Percentiles rank a stretch among this genome's conserved stretches.
Conservation (phyloP, 2,113 vertebrate genomes). For the Otolemur garnettii region DNA sequence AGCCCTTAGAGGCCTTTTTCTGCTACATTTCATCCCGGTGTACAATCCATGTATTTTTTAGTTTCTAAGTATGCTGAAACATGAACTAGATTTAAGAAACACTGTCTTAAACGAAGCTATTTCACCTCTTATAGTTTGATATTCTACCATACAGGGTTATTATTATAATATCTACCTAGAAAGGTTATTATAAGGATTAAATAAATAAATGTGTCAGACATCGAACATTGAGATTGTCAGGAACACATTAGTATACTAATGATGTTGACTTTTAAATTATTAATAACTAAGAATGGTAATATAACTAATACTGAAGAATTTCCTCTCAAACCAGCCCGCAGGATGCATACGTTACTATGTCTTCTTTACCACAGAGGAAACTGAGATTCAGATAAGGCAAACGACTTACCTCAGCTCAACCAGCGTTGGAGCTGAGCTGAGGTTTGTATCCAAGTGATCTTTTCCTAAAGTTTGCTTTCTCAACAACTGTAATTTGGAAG, state of each 20-base stretch:
- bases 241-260: background rate
- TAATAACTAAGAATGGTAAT: background rate
- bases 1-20: background rate
- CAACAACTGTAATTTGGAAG: background rate
- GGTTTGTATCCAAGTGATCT: background rate
- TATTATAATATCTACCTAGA: background rate
- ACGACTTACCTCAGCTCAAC: background rate
- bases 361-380: background rate
- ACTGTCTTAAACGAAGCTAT: background rate
- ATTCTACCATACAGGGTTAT: background rate
- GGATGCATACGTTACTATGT: background rate
- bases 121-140: background rate
- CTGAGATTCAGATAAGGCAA: background rate
- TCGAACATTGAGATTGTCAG: background rate
- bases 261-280: background rate
- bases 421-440: background rate
- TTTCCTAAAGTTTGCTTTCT: background rate
- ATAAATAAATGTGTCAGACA: background rate
- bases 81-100: background rate
- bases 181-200: background rate
- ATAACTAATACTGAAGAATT: background rate
- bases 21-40: background rate
- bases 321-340: background rate
- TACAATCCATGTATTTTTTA: background rate
- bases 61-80: background rate